Conservation (phyloP, 2,888 invertebrate species). For the Tetranychus piercei region DNA sequence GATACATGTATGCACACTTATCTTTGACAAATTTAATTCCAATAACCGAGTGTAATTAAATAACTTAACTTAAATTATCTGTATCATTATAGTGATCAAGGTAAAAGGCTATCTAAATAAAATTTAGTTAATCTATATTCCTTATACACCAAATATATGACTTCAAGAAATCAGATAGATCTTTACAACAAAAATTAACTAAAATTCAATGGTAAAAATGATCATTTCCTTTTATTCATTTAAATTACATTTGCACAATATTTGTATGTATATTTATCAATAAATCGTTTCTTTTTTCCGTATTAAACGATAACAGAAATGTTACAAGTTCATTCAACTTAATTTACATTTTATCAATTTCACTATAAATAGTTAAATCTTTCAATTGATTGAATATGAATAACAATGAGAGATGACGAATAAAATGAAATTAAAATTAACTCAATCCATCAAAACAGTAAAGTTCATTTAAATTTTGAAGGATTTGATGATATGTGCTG, state of each 20-base stretch:
- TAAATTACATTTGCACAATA: neutral
- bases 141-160: too few relatives aligned
- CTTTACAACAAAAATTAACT: too few relatives aligned
- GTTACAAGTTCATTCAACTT: neutral
- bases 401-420: neutral
- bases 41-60: neutral
- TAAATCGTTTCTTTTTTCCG: neutral
- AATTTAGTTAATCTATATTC: too few relatives aligned
- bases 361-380: neutral
- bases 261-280: neutral
- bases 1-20: neutral
- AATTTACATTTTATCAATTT: conserved; percentile 1
- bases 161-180: too few relatives aligned
- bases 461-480: neutral
- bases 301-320: neutral
- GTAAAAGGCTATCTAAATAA: too few relatives aligned
- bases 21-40: neutral
- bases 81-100: too few relatives aligned
- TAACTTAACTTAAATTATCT: too few relatives aligned
- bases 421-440: neutral
- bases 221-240: too few relatives aligned
- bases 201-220: too few relatives aligned
- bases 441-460: neutral
- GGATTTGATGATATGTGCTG: too few relatives aligned
- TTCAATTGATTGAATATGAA: neutral